Evolutionary conservation across 2,888 invertebrate species (phyloP).

Genomic region (Tineola bisselliella): DNA sequence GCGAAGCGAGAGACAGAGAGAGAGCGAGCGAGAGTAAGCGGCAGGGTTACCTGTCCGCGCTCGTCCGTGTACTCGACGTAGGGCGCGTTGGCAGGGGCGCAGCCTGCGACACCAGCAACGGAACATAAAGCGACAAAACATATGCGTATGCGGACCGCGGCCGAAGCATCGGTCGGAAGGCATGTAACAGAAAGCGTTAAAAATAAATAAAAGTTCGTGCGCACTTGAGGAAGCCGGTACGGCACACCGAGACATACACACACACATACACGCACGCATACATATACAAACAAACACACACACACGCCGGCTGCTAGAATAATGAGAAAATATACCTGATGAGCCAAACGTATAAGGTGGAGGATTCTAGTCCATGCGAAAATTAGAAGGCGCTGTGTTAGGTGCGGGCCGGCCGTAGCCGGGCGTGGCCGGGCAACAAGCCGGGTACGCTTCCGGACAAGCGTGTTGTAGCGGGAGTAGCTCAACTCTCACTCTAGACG

Average conservation of each 20-base stretch:
- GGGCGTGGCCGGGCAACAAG: slow-evolving; percentile 17
- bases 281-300: slow-evolving; percentile 32
- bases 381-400: slow-evolving; percentile 66
- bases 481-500: slow-evolving; percentile 37
- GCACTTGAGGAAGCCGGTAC: slow-evolving; percentile 49
- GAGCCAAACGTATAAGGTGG: slow-evolving; percentile 67
- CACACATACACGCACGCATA: slow-evolving; percentile 23
- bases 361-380: slow-evolving; percentile 66
- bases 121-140: slow-evolving; percentile 64
- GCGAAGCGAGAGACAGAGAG: slow-evolving; percentile 10
- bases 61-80: slow-evolving; percentile 96
- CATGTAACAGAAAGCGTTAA: slow-evolving; percentile 68
- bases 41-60: slow-evolving; percentile 86
- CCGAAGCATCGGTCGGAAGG: slow-evolving; percentile 61
- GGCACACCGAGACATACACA: slow-evolving; percentile 25
- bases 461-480: slow-evolving; percentile 62
- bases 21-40: slow-evolving; percentile 9
- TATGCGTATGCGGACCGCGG: slow-evolving; percentile 57
- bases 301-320: slow-evolving; percentile 52
- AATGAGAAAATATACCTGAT: slow-evolving; percentile 67
- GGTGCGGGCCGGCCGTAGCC: slow-evolving; percentile 27
- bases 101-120: slow-evolving; percentile 39
- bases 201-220: slow-evolving; percentile 61
- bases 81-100: slow-evolving; percentile 89
- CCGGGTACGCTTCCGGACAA: slow-evolving; percentile 54